phyloP scores from a whole-genome alignment of 2,797 vertebrate species.

The Acipenser oxyrinchus region DNA sequence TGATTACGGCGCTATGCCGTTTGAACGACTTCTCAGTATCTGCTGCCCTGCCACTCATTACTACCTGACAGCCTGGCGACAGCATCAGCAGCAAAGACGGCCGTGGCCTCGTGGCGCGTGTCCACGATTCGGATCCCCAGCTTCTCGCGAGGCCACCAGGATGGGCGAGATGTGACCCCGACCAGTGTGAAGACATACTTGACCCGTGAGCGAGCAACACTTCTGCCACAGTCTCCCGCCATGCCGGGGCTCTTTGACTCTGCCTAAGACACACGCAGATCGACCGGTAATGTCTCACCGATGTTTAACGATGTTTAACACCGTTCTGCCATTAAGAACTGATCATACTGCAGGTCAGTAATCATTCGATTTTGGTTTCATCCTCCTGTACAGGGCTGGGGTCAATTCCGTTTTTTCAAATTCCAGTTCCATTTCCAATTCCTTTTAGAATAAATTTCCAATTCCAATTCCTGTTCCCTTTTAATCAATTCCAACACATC shows the following conservation, averaged over 20 bases:
- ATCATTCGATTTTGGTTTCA: too few species aligned
- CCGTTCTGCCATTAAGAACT: too few species aligned
- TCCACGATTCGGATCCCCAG: slow-evolving; percentile 85
- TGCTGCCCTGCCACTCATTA: background rate
- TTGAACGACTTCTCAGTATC: background rate
- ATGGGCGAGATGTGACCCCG: slow-evolving; percentile 90
- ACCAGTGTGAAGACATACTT: slow-evolving; percentile 79
- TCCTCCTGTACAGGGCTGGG: too few species aligned
- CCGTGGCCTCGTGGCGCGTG: slow-evolving; percentile 85
- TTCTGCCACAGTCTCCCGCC: slow-evolving; percentile 83
- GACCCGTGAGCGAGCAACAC: slow-evolving; percentile 78
- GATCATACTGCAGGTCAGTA: too few species aligned
- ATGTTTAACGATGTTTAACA: too few species aligned
- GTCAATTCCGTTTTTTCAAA: background rate
- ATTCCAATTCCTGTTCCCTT: too few species aligned
- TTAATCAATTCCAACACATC: too few species aligned
- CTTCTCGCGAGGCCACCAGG: slow-evolving; percentile 87
- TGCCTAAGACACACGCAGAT: slow-evolving; percentile 46
- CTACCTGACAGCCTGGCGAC: slow-evolving; percentile 85
- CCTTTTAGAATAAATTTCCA: background rate
- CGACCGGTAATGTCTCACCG: background rate
- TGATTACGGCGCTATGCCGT: background rate
- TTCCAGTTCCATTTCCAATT: background rate
- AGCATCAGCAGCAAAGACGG: slow-evolving; percentile 88
- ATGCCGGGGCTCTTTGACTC: slow-evolving; percentile 69